Conservation (phyloP, 2,888 invertebrate species). For the Diplazon laetatorius region DNA sequence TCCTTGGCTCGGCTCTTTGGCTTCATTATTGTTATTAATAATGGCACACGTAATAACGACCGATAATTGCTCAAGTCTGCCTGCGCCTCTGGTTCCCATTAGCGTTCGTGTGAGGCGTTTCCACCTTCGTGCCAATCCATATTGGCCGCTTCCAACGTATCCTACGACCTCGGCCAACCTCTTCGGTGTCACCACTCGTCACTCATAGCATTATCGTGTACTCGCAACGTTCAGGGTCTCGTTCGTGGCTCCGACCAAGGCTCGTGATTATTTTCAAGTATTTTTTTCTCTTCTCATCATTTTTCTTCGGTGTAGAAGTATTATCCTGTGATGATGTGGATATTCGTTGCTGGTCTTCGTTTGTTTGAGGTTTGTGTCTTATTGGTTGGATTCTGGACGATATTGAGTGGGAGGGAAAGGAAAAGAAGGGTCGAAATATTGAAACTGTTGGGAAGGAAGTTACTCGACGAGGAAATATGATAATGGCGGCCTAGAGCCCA, state of each 20-base stretch:
- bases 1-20: slow-evolving; percentile 70
- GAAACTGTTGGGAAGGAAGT: no score
- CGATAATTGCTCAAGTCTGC: slow-evolving; percentile 81
- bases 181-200: background rate
- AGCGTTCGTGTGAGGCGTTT: slow-evolving; percentile 62
- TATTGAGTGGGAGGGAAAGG: no score
- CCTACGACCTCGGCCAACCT: slow-evolving; percentile 13
- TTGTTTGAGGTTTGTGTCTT: no score
- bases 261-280: no score
- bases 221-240: background rate
- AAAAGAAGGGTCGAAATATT: no score
- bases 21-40: slow-evolving; percentile 81
- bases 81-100: slow-evolving; percentile 80
- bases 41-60: slow-evolving; percentile 79
- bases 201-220: background rate
- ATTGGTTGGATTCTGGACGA: no score
- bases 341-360: no score
- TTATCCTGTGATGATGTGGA: no score
- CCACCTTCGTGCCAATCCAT: slow-evolving; percentile 9
- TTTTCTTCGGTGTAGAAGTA: no score
- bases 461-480: background rate
- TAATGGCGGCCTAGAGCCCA: background rate
- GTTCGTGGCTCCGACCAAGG: no score
- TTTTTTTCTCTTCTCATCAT: no score
- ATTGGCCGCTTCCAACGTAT: slow-evolving; percentile 15